Conservation (phyloP, 2,888 invertebrate species). For the Thelaira solivaga region DNA sequence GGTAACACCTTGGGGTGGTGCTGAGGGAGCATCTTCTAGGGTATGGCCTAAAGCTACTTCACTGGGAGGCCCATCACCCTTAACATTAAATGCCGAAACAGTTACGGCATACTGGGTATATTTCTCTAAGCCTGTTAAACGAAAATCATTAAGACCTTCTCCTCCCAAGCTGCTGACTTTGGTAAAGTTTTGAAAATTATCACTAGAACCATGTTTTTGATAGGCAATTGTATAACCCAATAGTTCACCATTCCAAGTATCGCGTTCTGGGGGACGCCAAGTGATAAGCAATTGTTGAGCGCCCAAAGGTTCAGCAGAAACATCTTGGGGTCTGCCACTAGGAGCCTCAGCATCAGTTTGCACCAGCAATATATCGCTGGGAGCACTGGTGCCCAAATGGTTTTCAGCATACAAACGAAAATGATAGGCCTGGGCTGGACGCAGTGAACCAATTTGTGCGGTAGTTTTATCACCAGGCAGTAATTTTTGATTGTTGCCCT, state of each 20-base stretch:
- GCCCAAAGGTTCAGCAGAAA: conserved; percentile 83
- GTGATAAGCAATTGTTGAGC: conserved; percentile 84
- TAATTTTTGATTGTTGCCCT: conserved; percentile 79
- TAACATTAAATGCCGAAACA: conserved; percentile 87
- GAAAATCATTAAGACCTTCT: conserved; percentile 80
- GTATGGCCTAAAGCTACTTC: conserved; percentile 79
- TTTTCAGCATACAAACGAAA: conserved; percentile 81
- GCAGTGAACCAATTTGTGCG: conserved; percentile 79
- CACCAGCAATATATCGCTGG: conserved; percentile 79
- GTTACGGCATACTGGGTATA: conserved; percentile 88
- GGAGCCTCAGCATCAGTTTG: conserved; percentile 82
- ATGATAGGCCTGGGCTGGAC: conserved; percentile 81
- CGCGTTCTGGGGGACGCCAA: conserved; percentile 87
- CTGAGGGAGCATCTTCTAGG: conserved; percentile 81
- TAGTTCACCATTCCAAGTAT: conserved; percentile 86
- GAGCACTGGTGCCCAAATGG: conserved; percentile 80
- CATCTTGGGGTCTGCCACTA: conserved; percentile 83
- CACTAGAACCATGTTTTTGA: conserved; percentile 77
- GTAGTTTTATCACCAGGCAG: conserved; percentile 79
- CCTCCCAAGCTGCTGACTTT: conserved; percentile 77
- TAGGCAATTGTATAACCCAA: conserved; percentile 83
- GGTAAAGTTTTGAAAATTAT: conserved; percentile 72
- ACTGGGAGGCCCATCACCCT: conserved; percentile 87
- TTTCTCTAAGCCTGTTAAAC: conserved; percentile 83
- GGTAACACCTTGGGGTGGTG: conserved; percentile 82